Base-by-base conservation (phyloP, 30 jellyfish, hydroid and myxozoan genomes). In the Cassiopea xamachana region DNA sequence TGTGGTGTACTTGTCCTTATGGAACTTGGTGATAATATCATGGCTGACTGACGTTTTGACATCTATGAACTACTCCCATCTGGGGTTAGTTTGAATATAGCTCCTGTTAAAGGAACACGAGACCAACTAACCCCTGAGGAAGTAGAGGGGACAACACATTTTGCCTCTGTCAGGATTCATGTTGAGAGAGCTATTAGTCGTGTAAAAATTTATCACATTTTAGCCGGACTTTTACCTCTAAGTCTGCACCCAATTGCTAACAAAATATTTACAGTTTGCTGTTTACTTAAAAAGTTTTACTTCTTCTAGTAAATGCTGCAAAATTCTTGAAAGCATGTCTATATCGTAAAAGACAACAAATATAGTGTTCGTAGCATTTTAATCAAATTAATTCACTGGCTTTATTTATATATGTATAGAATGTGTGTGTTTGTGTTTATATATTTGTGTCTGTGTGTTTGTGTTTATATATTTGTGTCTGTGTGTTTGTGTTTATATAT, bases 131-230 rank as follows among this genome's bases (percentile, higher is more conserved):
- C 96, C 19, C 48, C 92, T 17, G 43, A 47, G 73, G 96, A 88
- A 69, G 81, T 12, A 13, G 60, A 19, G 6, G 92, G 67, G 45
- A 88, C 96, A 68, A 6, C 73, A 39, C 47, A 61, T 46, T 81
- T 90, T 81, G 89, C 97, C 8, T 47, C 91, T 15, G 91, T 79
- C 60, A 12, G 89, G 74, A 82, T 90, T 1, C 91, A 90, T 90
- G 94, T 90, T 13, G 90, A 81, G 60, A 48, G 91, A 27, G 97
- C 93, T 1, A 90, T 90, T 81, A 71, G 84, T 8, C 46, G 97
- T 12, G 77, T 90, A 39, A 90, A 90, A 76, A 81, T 45, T 16
- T 82, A 73, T 87, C 81, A 68, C n/a, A 79, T 89, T 8, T 69
- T 88, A 12, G 44, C 79, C 64, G 86, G 86, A 12, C 5, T 82